A percentile compares a stretch with the other conserved stretches of the same genome.
Evolutionary conservation across 2,113 vertebrate genomes (phyloP).

Genomic region (Myotis brandtii): DNA sequence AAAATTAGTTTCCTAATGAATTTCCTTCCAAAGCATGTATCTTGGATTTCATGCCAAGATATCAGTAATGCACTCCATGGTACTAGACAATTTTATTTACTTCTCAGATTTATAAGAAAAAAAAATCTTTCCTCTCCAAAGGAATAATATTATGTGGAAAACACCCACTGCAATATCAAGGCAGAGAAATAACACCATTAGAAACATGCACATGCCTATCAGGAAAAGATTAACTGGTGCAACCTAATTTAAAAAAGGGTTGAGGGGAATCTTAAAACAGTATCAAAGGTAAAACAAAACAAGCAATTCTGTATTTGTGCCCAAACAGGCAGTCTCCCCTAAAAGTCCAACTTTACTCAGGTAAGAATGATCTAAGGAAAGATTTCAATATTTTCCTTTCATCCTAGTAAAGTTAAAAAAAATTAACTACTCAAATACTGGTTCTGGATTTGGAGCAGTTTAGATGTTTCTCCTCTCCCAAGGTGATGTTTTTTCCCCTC

Average conservation of each 20-base stretch:
- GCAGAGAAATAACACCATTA: background rate
- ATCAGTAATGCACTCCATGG: conserved; percentile 8
- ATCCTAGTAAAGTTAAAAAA: conserved; percentile 14
- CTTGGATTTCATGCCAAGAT: conserved; percentile 56
- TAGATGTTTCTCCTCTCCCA: conserved; percentile 5
- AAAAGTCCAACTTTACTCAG: conserved; percentile 57
- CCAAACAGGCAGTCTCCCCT: conserved; percentile 51
- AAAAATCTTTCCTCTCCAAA: conserved; percentile 27
- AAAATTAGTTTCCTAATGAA: conserved; percentile 55
- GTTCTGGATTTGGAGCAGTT: background rate
- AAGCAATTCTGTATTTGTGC: conserved; percentile 40
- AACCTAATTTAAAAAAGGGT: background rate
- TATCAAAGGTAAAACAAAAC: conserved; percentile 46
- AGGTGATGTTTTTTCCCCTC: background rate
- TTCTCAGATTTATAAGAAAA: background rate
- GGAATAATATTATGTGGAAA: background rate
- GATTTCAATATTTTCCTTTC: conserved; percentile 48
- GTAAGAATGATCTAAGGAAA: conserved; percentile 32
- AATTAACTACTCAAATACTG: background rate
- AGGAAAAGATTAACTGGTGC: background rate
- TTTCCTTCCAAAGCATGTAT: conserved; percentile 60
- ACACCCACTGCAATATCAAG: background rate
- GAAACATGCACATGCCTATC: background rate
- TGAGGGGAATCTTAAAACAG: background rate
- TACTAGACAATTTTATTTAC: conserved; percentile 50